phyloP scores from a whole-genome alignment of 2,888 invertebrate species.

The Corythucha ciliata region DNA sequence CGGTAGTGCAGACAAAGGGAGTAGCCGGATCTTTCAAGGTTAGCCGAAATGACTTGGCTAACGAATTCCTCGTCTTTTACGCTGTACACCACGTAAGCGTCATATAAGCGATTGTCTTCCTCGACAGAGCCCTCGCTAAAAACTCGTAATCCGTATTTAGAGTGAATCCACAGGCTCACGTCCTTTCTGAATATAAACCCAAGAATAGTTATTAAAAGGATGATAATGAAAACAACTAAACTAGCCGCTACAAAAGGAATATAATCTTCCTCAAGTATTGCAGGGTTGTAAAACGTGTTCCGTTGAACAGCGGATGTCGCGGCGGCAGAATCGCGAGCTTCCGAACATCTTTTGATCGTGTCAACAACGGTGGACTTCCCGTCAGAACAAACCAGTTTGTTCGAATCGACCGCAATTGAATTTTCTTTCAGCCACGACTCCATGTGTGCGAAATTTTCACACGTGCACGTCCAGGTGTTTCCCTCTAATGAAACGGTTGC shows the following conservation, averaged over 20 bases:
- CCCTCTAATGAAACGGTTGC: slow-evolving; percentile 68
- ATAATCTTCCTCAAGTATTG: slow-evolving; percentile 70
- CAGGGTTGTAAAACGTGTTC: slow-evolving; percentile 55
- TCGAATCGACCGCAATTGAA: slow-evolving; percentile 66
- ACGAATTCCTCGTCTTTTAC: slow-evolving; percentile 87
- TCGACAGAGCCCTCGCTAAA: slow-evolving; percentile 51
- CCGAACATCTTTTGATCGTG: slow-evolving; percentile 73
- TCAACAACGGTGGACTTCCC: slow-evolving; percentile 63
- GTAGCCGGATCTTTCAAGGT: slow-evolving; percentile 73
- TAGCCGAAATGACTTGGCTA: slow-evolving; percentile 69
- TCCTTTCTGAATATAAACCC: slow-evolving; percentile 78
- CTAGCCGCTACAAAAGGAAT: slow-evolving; percentile 74
- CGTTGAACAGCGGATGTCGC: slow-evolving; percentile 63
- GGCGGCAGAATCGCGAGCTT: slow-evolving; percentile 68
- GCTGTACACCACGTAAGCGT: slow-evolving; percentile 87
- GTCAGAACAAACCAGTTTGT: slow-evolving; percentile 70
- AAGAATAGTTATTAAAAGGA: slow-evolving; percentile 65
- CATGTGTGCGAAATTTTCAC: slow-evolving; percentile 64
- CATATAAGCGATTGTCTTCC: slow-evolving; percentile 73
- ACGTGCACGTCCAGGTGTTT: slow-evolving; percentile 84
- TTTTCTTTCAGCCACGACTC: slow-evolving; percentile 75
- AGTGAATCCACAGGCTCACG: slow-evolving; percentile 77
- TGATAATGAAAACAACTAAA: slow-evolving; percentile 63
- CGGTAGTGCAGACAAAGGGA: slow-evolving; percentile 81
- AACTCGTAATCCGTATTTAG: slow-evolving; percentile 74